Evolutionary conservation across 2,888 invertebrate genomes (phyloP), one percentile per base, ranked within the genome.

Genomic region (Volucella bombylans): DNA sequence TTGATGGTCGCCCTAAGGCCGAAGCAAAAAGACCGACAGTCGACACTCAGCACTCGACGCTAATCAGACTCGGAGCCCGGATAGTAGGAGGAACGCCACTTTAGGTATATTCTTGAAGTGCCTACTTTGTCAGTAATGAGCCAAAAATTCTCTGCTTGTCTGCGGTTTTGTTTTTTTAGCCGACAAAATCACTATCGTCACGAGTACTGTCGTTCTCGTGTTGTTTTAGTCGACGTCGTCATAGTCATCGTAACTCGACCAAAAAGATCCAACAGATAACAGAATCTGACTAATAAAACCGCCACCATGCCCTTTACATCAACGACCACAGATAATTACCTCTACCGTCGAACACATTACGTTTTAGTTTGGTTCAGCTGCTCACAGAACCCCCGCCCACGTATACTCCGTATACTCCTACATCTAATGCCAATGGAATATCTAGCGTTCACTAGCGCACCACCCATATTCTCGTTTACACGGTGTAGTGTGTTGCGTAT

Each of bases 301-400:
- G 31, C 74, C 52, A 79, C 54, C 47, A 9, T 12, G 55, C 71
- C 77, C 59, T 55, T 76, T 61, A 76, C 68, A 72, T 72, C 73
- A 69, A 68, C 79, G 62, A 65, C 79, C 74, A 65, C 54, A 71
- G 79, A 65, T 83, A 83, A 83, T 83, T 79, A 83, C 79, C 69
- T 47, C 68, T 64, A 59, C 61, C 72, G 77, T 67, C 78, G 39
- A 73, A 65, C 52, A 82, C 64, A 73, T 73, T 73, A 73, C 73
- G 23, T 50, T 67, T 31, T 49, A 64, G 55, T 73, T 68, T 57
- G 57, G 72, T 62, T 57, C 64, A 23, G 47, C 8, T 54, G 54
- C 41, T 54, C 38, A 8, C n/a, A 8, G 8, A 8, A 38, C 55
- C 18, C 15, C 45, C 49, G 1, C 59, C 45, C 38, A 38, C 3